Evolutionary conservation across 2,113 vertebrate species (phyloP).

Genomic region (Misgurnus mizolepis): DNA sequence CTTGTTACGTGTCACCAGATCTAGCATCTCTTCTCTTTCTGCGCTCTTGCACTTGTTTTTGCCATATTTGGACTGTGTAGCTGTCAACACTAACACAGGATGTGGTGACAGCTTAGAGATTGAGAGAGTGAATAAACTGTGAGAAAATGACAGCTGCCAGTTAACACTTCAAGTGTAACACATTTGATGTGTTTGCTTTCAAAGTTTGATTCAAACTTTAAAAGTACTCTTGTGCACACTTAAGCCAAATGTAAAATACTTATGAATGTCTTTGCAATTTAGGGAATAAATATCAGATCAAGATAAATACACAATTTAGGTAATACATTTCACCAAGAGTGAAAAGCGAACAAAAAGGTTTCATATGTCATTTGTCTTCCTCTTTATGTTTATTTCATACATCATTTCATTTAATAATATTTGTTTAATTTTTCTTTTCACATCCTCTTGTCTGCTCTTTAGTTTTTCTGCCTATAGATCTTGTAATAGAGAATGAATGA

Average conservation of each 20-base stretch:
- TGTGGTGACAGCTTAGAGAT: slow-evolving; percentile 63
- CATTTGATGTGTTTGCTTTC: background rate
- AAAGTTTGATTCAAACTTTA: background rate
- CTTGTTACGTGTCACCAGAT: slow-evolving; percentile 57
- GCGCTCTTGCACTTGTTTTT: slow-evolving; percentile 61
- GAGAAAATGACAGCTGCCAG: slow-evolving; percentile 40
- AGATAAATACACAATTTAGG: too few species aligned
- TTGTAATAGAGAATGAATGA: slow-evolving; percentile 20
- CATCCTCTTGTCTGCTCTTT: background rate
- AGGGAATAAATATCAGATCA: too few species aligned
- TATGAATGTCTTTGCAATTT: too few species aligned
- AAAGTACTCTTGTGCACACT: background rate
- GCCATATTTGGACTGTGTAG: slow-evolving; percentile 76
- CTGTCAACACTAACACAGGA: slow-evolving; percentile 67
- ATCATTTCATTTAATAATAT: background rate
- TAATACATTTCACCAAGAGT: too few species aligned
- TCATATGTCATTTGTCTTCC: background rate
- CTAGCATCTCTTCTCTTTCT: slow-evolving; percentile 29
- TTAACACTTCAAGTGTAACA: background rate
- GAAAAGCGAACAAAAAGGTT: too few species aligned
- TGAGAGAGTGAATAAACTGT: slow-evolving; percentile 15
- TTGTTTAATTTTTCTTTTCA: background rate
- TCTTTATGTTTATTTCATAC: background rate
- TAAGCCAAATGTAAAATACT: background rate
- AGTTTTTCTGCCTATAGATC: background rate